Percentiles rank a stretch among this genome's conserved stretches.
Conservation (phyloP, 2,113 vertebrate species). For the Pontoporia blainvillei region DNA sequence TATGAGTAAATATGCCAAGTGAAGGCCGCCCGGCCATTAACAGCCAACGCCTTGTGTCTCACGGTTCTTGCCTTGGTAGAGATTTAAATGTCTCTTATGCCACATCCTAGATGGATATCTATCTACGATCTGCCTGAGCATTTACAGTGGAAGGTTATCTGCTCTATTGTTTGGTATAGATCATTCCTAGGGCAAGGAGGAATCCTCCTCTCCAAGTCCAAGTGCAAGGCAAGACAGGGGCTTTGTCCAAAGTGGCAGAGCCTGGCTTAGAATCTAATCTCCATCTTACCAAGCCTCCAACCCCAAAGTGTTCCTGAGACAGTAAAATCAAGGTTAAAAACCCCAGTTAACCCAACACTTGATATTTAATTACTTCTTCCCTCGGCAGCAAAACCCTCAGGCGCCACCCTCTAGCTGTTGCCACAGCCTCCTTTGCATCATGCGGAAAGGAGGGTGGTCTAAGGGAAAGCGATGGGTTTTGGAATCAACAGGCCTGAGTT, state of each 20-base stretch:
- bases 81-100: not conserved
- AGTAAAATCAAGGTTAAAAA: not conserved
- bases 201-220: not conserved
- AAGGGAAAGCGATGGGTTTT: not conserved
- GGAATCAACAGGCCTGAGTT: not conserved
- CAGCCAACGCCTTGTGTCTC: not conserved
- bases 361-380: not conserved
- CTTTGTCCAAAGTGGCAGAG: not conserved
- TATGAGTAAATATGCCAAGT: not conserved
- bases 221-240: not conserved
- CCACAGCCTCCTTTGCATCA: not conserved
- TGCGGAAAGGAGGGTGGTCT: not conserved
- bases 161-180: not conserved
- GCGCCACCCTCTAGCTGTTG: rapidly evolving
- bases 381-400: not conserved
- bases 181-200: not conserved
- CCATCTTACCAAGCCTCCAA: not conserved
- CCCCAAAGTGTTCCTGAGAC: not conserved
- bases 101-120: not conserved
- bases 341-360: not conserved
- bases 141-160: not conserved
- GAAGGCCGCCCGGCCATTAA: not conserved
- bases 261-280: not conserved
- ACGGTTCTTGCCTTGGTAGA: not conserved
- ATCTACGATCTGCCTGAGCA: not conserved